Evolutionary conservation across 2,113 vertebrate genomes (phyloP), one percentile per base, ranked within the genome.

Genomic region (Okapia johnstoni): DNA sequence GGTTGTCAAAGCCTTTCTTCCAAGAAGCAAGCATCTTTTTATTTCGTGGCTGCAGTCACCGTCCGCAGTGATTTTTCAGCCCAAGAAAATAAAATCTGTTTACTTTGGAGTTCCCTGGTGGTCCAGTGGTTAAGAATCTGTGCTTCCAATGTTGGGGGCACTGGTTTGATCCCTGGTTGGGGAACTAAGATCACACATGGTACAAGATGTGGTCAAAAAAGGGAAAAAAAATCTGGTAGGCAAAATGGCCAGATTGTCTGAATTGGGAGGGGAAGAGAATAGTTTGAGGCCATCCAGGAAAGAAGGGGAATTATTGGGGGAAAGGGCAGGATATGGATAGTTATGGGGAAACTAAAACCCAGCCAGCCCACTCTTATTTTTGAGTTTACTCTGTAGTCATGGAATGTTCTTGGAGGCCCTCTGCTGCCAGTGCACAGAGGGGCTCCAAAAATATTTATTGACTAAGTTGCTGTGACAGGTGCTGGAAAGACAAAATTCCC

Each of bases 151-250:
- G 12, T 43, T 7, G 70, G 70, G 21, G 40, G 12, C 12, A 76
- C 40, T 76, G 70, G 40, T 76, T 14, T 76, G 40, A 43, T 76
- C 23, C 70, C 40, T 76, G 3, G 40, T 26, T 43, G 70, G 70
- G 70, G 21, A 76, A 43, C 70, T 76, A 43, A 76, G 70, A 43
- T 76, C 40, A 43, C 25, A 77, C 14, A 30, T 48, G 76, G 43
- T 48, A 48, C 76, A 79, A 76, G 43, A 26, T 79, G 7, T 46
- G 26, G 43, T 48, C 43, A 46, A 16, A 48, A 79, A 79, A 16
- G 2, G 25, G 12, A 14, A 7, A 0, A 0, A 2, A 43, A n/a
- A 40, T 61, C 55, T 83, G 43, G 28, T 26, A 54, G n/a, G 36
- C 66, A 50, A 46, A 55, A 60, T 33, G 73, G 43, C 63, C 63